phyloP scores from a whole-genome alignment of 2,888 invertebrate species.

The Zaprionus bogoriensis region DNA sequence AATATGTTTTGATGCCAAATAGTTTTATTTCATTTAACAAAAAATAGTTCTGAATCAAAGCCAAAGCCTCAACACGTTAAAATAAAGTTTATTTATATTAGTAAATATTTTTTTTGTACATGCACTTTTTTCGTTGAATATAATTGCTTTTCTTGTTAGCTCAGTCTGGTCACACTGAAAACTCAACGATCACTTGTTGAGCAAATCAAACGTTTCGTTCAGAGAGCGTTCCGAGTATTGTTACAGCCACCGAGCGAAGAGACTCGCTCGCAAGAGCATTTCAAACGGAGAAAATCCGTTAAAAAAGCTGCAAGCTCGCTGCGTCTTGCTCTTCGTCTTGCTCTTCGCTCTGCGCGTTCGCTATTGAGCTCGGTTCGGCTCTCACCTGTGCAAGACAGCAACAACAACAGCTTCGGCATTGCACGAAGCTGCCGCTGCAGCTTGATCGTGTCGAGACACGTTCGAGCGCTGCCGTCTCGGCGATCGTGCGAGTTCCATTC shows the following conservation, averaged over 20 bases:
- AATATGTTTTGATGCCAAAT: no score
- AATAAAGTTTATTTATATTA: no score
- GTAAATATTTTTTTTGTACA: no score
- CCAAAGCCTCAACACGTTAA: no score
- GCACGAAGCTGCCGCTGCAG: constrained; percentile 43
- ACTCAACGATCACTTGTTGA: constrained; percentile 32
- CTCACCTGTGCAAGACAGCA: constrained; percentile 32
- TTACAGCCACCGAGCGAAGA: neutral
- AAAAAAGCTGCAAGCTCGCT: constrained; percentile 31
- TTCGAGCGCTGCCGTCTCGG: constrained; percentile 16
- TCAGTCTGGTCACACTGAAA: no score
- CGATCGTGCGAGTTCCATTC: constrained; percentile 46
- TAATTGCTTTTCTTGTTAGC: no score
- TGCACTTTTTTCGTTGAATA: no score
- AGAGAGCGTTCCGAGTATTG: neutral
- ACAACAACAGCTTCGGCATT: no score
- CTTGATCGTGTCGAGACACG: constrained; percentile 37
- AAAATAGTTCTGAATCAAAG: no score
- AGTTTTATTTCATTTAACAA: no score
- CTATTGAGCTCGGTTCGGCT: constrained; percentile 20
- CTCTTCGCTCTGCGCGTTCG: constrained; percentile 24
- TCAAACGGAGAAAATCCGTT: constrained; percentile 35
- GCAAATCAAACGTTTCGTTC: neutral
- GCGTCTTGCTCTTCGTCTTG: constrained; percentile 21
- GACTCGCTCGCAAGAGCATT: constrained; percentile 4